Conservation (phyloP, 2,797 vertebrate species). For the Sebastes flavidus region DNA sequence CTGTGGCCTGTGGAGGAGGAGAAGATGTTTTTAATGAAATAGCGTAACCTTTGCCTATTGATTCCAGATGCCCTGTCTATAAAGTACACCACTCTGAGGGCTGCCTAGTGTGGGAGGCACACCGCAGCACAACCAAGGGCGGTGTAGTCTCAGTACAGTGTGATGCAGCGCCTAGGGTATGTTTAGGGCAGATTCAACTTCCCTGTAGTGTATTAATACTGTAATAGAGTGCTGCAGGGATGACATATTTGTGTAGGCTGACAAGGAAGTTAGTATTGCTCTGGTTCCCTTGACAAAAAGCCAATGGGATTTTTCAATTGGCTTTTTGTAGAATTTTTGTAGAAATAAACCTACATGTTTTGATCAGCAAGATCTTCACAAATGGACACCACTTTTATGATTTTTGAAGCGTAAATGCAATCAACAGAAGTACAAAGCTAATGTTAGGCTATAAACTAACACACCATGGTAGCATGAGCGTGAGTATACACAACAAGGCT, state of each 20-base stretch:
- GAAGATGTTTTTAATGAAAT: slow-evolving; percentile 69
- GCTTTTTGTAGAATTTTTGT: no score
- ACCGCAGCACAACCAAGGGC: slow-evolving; percentile 7
- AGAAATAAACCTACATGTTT: no score
- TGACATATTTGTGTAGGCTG: not conserved
- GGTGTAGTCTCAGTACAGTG: not conserved
- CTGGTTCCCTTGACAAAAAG: not conserved
- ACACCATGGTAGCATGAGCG: no score
- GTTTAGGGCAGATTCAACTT: not conserved
- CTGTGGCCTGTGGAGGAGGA: slow-evolving; percentile 60
- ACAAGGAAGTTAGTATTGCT: not conserved
- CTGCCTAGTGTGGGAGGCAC: slow-evolving; percentile 45
- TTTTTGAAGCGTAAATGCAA: no score
- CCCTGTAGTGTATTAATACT: not conserved
- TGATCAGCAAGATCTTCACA: no score
- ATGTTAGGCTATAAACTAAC: no score
- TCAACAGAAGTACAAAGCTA: no score
- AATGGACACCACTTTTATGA: no score
- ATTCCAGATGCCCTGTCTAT: slow-evolving; percentile 53
- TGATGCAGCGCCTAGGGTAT: not conserved
- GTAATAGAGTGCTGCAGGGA: not conserved
- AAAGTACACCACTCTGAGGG: slow-evolving; percentile 46
- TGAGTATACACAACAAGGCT: no score
- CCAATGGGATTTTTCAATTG: no score
- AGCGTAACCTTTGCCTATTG: slow-evolving; percentile 67